phyloP scores from a whole-genome alignment of 2,888 invertebrate species.

The Cataglyphis albicans region DNA sequence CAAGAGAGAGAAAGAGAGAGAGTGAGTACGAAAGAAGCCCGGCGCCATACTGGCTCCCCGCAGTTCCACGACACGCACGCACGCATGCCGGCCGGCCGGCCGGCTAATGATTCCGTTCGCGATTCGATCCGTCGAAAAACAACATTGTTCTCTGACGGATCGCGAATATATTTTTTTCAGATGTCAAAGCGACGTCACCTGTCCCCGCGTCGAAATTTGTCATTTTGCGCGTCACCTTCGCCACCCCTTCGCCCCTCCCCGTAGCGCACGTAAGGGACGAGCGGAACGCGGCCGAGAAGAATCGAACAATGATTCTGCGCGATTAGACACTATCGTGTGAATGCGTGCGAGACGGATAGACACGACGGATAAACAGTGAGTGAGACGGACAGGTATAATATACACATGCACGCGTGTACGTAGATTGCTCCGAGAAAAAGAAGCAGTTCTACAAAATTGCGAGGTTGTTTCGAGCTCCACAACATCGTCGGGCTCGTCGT shows the following conservation, averaged over 20 bases:
- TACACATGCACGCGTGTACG: constrained; percentile 15
- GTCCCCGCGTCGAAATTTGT: constrained; percentile 12
- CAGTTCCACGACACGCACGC: constrained; percentile 63
- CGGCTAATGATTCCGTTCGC: constrained; percentile 27
- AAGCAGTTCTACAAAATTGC: not conserved
- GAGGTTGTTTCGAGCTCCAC: not conserved
- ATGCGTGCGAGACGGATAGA: constrained; percentile 7
- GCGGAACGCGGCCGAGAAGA: not conserved
- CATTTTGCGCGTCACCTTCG: constrained; percentile 8
- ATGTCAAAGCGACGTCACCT: constrained; percentile 47
- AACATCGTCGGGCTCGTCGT: constrained; percentile 10
- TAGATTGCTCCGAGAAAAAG: not conserved
- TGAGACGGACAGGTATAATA: not conserved
- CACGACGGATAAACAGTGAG: not conserved
- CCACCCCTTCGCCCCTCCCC: constrained; percentile 10
- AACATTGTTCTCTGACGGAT: constrained; percentile 62
- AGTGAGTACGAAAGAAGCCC: constrained; percentile 59
- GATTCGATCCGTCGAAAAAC: constrained; percentile 30
- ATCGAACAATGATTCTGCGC: constrained; percentile 29
- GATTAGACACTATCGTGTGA: not conserved
- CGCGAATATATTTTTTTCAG: constrained; percentile 61
- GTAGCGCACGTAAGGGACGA: constrained; percentile 9
- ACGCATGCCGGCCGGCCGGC: constrained; percentile 27
- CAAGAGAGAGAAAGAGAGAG: constrained; percentile 10
- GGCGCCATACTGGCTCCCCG: constrained; percentile 73